Base-by-base conservation (phyloP, 2,113 vertebrate genomes). In the Tragelaphus scriptus region DNA sequence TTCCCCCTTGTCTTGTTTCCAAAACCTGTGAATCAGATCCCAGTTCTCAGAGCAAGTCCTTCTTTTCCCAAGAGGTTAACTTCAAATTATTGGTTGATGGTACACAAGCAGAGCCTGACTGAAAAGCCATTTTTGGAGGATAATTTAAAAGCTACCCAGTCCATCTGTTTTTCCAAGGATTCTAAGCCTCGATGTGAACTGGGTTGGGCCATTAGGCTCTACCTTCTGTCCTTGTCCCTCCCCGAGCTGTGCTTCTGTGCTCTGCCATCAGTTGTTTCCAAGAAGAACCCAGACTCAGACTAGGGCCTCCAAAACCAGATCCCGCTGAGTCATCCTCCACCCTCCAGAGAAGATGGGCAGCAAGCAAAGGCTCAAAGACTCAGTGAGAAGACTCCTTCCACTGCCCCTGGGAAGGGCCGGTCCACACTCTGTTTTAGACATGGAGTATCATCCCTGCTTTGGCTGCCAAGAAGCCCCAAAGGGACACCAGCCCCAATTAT, bases 261-360 rank as follows among this genome's bases (percentile, higher is more conserved):
- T 63, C 32, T 56, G 8, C 7, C 30, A 23, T 91, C 15, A 32
- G 36, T 36, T 65, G 63, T 19, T 12, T 49, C 59, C 23, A 80
- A 40, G 17, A 25, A 75, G 14, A 93, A 56, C 19, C 10, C n/a
- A 80, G 26, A 10, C 8, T 9, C 36, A 19, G 26, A 7, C 8
- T 9, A 32, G 2, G 3, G 5, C 10, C 28, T n/a, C 9, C 3
- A 12, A 82, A 28, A 15, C 32, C 44, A 63, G 26, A 59, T 9
- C 6, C 15, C 14, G 8, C 0, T 2, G 53, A 61, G 40, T 14
- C 11, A 3, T 23, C 25, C 3, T 8, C 26, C 15, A 11, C 2
- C 3, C n/a, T 51, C 53, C 21, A 53, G 40, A 53, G 59, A 77
- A 68, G 89, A 49, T 0, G 0, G 2, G 2, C 23, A 13, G 25